A percentile compares a stretch with the other conserved stretches of the same genome.
Evolutionary conservation across 2,888 invertebrate species (phyloP).

Genomic region (Eledona agricola): DNA sequence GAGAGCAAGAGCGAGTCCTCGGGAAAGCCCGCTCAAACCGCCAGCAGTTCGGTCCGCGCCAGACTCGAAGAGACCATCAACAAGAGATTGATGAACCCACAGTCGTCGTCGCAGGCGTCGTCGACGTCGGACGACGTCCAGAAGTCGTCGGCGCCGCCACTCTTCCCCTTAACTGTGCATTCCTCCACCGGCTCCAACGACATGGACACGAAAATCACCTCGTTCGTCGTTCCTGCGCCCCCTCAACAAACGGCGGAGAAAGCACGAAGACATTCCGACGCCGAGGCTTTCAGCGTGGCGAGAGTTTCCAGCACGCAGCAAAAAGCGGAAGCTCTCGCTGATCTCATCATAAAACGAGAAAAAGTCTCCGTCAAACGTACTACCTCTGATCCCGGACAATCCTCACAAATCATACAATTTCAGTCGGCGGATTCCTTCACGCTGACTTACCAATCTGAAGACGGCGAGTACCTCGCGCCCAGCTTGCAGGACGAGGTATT

Average conservation of each 20-base stretch:
- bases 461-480: conserved; percentile 70
- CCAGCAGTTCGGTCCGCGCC: conserved; percentile 88
- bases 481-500: conserved; percentile 73
- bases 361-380: conserved; percentile 78
- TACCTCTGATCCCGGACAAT: conserved; percentile 74
- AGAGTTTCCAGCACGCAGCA: conserved; percentile 61
- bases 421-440: conserved; percentile 71
- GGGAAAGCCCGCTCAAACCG: no score
- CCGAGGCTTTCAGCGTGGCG: conserved; percentile 63
- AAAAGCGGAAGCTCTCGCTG: conserved; percentile 82
- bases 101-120: conserved; percentile 43
- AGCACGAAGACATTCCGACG: conserved; percentile 68
- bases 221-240: conserved; percentile 69
- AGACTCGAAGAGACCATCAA: conserved; percentile 93
- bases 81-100: conserved; percentile 71
- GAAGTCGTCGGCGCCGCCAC: conserved; percentile 59
- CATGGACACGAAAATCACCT: conserved; percentile 61
- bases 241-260: conserved; percentile 63
- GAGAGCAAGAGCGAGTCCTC: no score
- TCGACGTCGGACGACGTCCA: conserved; percentile 10
- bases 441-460: conserved; percentile 70
- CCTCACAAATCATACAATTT: conserved; percentile 68
- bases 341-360: conserved; percentile 77
- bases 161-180: conserved; percentile 61
- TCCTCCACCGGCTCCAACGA: conserved; percentile 59